Evolutionary conservation across 2,888 invertebrate genomes (phyloP).

Genomic region (Smittia sp.): DNA sequence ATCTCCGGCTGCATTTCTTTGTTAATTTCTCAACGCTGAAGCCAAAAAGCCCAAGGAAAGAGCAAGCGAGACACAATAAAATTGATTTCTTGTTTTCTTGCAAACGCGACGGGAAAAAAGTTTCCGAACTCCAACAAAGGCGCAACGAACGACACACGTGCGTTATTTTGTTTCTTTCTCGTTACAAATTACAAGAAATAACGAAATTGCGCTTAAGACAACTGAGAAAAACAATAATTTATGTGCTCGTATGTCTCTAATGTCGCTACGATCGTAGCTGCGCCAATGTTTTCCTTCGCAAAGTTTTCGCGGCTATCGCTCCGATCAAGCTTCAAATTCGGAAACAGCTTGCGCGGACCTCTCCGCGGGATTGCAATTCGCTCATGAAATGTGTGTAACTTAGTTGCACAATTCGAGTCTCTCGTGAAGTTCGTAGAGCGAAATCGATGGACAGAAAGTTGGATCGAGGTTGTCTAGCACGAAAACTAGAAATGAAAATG

Average conservation of each 20-base stretch:
- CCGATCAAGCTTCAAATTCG: neutral
- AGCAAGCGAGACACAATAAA: constrained; percentile 1
- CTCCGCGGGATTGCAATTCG: neutral
- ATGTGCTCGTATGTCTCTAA: neutral
- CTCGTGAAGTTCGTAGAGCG: neutral
- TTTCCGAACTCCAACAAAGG: neutral
- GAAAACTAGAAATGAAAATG: constrained; percentile 11
- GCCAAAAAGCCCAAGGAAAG: neutral
- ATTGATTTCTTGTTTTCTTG: neutral
- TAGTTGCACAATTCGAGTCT: constrained; percentile 10
- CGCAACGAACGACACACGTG: neutral
- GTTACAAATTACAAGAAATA: constrained; percentile 26
- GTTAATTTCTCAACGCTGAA: constrained; percentile 24
- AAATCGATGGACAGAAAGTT: neutral
- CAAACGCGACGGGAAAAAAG: neutral
- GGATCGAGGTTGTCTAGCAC: constrained; percentile 5
- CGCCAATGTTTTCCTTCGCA: constrained; percentile 4
- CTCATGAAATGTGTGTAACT: constrained; percentile 13
- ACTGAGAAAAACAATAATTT: neutral
- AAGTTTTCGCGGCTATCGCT: neutral
- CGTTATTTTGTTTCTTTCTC: neutral
- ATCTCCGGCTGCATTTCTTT: constrained; percentile 10
- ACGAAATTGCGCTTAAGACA: constrained; percentile 12
- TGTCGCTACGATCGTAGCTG: neutral
- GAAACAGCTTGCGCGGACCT: neutral